Percentiles rank a stretch among this genome's conserved stretches.
Conservation (phyloP, 2,888 invertebrate genomes). For the Elaeidobius kamerunicus region DNA sequence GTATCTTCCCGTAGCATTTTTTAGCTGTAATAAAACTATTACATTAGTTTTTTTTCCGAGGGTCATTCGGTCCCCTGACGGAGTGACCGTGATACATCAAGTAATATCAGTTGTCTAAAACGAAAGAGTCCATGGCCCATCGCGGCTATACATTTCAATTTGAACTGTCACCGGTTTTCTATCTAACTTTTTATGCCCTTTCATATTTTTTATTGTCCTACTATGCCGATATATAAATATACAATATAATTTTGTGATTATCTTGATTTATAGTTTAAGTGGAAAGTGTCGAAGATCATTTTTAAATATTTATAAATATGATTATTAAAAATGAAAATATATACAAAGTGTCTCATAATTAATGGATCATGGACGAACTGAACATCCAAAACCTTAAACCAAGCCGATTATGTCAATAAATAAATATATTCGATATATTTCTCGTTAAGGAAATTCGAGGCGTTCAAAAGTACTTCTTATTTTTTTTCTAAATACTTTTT, state of each 20-base stretch:
- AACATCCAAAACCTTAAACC: too few relatives aligned
- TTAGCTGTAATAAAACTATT: conserved; percentile 51
- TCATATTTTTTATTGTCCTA: conserved; percentile 18
- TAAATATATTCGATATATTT: too few relatives aligned
- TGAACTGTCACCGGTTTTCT: conserved; percentile 44
- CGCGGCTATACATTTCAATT: conserved; percentile 51
- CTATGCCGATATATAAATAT: background rate
- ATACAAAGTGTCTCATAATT: too few relatives aligned
- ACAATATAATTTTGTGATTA: background rate
- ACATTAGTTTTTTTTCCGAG: conserved; percentile 49
- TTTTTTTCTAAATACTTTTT: too few relatives aligned
- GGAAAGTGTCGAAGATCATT: too few relatives aligned
- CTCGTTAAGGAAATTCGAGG: too few relatives aligned
- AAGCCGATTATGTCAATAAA: too few relatives aligned
- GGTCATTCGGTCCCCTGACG: conserved; percentile 47
- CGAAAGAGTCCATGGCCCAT: conserved; percentile 47
- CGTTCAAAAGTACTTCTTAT: too few relatives aligned
- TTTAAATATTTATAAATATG: too few relatives aligned
- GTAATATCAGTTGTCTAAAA: conserved; percentile 50
- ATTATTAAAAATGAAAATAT: too few relatives aligned
- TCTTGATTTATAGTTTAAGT: too few relatives aligned
- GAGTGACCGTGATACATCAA: conserved; percentile 53
- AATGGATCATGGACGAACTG: too few relatives aligned
- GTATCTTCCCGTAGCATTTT: conserved; percentile 38
- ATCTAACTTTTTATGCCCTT: conserved; percentile 22